phyloP scores from a whole-genome alignment of 2,888 invertebrate species.

The Harpalus rubripes region DNA sequence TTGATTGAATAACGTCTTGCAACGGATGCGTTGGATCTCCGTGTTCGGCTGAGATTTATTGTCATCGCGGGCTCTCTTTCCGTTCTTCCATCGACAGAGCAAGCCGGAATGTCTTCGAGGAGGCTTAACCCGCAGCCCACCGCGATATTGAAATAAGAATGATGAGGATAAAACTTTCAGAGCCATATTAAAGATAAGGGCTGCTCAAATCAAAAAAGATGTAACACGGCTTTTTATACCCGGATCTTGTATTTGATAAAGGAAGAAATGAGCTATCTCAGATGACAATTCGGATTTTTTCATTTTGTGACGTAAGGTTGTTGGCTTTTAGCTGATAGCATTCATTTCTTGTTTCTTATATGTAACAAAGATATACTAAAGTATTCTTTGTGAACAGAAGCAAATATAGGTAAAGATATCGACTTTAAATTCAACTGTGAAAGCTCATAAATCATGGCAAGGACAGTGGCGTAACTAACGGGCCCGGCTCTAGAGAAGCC shows the following conservation, averaged over 20 bases:
- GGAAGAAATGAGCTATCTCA: constrained; percentile 13
- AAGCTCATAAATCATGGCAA: too few species aligned
- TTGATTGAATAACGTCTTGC: constrained; percentile 47
- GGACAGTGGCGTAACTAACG: too few species aligned
- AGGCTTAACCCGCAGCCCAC: not conserved
- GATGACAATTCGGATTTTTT: too few species aligned
- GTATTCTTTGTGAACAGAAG: too few species aligned
- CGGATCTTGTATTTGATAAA: not conserved
- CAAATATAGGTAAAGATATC: too few species aligned
- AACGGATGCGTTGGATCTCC: constrained; percentile 27
- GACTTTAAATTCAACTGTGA: too few species aligned
- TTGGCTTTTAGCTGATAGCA: too few species aligned
- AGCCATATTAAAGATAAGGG: constrained; percentile 41
- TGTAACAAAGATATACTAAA: too few species aligned
- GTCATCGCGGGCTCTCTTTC: constrained; percentile 13
- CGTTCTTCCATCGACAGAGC: not conserved
- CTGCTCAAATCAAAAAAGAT: constrained; percentile 21
- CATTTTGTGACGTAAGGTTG: too few species aligned
- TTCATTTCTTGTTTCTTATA: too few species aligned
- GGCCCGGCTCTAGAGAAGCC: too few species aligned
- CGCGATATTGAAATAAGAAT: constrained; percentile 30
- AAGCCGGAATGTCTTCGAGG: not conserved
- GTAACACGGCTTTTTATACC: not conserved
- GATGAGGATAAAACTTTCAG: constrained; percentile 42
- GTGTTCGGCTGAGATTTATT: constrained; percentile 25